Base-by-base conservation (phyloP, 2,888 invertebrate genomes). In the Colostygia pectinataria region DNA sequence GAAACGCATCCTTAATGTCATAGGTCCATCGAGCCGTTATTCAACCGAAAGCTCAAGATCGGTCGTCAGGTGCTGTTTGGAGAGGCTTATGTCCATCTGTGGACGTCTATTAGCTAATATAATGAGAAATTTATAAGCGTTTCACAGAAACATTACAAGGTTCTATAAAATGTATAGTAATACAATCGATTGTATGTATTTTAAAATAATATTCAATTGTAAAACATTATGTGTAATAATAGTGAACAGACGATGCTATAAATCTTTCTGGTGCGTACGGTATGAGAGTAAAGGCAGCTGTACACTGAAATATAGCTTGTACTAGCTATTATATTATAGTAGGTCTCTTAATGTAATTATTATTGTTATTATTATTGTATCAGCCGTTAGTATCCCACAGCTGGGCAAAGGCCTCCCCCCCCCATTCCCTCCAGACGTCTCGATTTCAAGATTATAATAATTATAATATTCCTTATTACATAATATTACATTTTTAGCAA, bases 181-280 rank as follows among this genome's bases (percentile, higher is more conserved):
- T 59, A 61, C 59, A 57, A 59, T 52, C 15, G 50, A 53, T 34
- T 55, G 61, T 60, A 48, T 53, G 66, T 74, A 74, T 75, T 80
- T 77, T 76, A 77, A 78, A 74, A 74, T 71, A 71, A 73, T 74
- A 78, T 81, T 79, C 77, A 80, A 80, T 82, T 79, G 81, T 82
- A 73, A 69, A 72, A 69, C 71, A 68, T 67, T 62, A 59, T 41
- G 46, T 60, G 59, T 76, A 78, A 80, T 83, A 75, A 76, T 76
- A 73, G 69, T 68, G 70, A 65, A 69, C 69, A 65, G 68, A 65
- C 65, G 55, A 55, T 57, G 71, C 67, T 67, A 85, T 86, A 86
- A 84, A 86, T 86, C 84, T 84, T 59, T 53, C 59, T 55, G 27
- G 34, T 57, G 54, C 53, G 57, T 60, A 57, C 57, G 51, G 44